Evolutionary conservation across 1,140 invertebrate species (phyloP), one percentile per base, ranked within the genome.

Genomic region (Macrostomum lignano): DNA sequence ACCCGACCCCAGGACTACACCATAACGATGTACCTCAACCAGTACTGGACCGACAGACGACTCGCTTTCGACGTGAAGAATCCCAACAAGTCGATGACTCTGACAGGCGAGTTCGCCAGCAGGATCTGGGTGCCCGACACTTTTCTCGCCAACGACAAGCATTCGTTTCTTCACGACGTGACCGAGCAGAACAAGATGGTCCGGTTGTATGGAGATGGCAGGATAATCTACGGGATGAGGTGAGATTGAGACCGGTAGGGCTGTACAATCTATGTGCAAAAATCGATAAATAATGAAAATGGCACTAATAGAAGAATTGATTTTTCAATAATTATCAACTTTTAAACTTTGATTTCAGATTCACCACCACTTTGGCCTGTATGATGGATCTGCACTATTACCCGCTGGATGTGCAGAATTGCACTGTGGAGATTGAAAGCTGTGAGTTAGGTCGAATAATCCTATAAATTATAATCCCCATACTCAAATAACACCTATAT

Each of bases 381-480:
- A 88, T 88, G 77, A 93, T 94, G 84, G 82, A 93, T 58, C 64
- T 94, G n/a, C 79, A 88, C 58, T 84, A 91, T 58, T 94, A 93
- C 63, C 86, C 86, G 2, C 63, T 94, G 31, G 86, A 94, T 60
- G 75, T 71, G 36, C 86, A 94, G 59, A 91, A 93, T 58, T 94
- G 84, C 63, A 93, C 82, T 30, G 79, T 94, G 38, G 84, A 93
- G 66, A 93, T 94, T 57, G 84, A 94, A 64, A 91, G 81, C 61
- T 94, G 84, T 94, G 67, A 70, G 75, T 69, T 36, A 23, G 10
- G 19, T 5, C 14, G 24, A 34, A 20, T 34, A n/a, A n/a, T n/a
- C n/a, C n/a, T n/a, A n/a, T n/a, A n/a, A n/a, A n/a, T n/a, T n/a
- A n/a, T n/a, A n/a, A n/a, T n/a, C n/a, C n/a, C n/a, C n/a, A n/a